Evolutionary conservation across 2,888 invertebrate species (phyloP).

Genomic region (Megalurothrips usitatus): DNA sequence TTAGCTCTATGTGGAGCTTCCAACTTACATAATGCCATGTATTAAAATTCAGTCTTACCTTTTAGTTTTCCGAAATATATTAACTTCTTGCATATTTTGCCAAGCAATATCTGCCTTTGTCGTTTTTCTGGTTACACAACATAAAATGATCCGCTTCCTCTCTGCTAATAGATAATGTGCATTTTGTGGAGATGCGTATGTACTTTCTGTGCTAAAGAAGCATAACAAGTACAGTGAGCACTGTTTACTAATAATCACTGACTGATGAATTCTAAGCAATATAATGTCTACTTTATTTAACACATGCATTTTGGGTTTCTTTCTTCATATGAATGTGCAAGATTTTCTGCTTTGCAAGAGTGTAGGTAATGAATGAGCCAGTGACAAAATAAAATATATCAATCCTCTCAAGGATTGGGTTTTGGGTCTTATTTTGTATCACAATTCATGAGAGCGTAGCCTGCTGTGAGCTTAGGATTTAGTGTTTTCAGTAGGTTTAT

Average conservation of each 20-base stretch:
- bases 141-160: neutral
- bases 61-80: neutral
- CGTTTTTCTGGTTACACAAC: neutral
- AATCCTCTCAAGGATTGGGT: neutral
- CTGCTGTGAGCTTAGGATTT: slow-evolving; percentile 6
- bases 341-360: slow-evolving; percentile 12
- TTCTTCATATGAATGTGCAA: neutral
- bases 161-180: neutral
- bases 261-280: slow-evolving; percentile 15
- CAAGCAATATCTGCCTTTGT: neutral
- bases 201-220: neutral
- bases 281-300: slow-evolving; percentile 3
- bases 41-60: neutral
- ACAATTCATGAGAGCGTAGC: slow-evolving; percentile 12
- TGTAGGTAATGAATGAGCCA: neutral
- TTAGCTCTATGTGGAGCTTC: slow-evolving; percentile 10
- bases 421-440: slow-evolving; percentile 5
- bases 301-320: neutral
- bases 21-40: slow-evolving; percentile 14
- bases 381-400: neutral
- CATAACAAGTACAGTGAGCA: neutral
- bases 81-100: neutral
- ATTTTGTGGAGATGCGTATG: neutral
- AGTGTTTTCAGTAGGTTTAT: slow-evolving; percentile 19
- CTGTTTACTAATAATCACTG: slow-evolving; percentile 13